phyloP scores from a whole-genome alignment of 2,797 vertebrate species.

The Serranus cabrilla region DNA sequence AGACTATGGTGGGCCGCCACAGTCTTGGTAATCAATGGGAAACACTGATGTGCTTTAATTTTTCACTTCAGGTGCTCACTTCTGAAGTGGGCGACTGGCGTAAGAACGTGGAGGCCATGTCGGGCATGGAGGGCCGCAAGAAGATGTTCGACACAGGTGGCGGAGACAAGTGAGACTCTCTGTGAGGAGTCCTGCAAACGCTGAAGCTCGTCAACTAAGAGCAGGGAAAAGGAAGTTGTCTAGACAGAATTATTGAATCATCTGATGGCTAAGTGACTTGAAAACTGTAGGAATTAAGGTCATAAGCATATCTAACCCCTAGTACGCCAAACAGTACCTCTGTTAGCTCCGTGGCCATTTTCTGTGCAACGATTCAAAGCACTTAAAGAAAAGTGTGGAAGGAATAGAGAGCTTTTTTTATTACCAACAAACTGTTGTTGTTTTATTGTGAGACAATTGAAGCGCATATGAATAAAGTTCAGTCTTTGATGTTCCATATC shows the following conservation, averaged over 20 bases:
- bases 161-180: constrained; percentile 75
- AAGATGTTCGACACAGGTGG: constrained; percentile 89
- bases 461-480: constrained; percentile 53
- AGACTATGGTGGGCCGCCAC: too few relatives aligned
- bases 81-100: constrained; percentile 89
- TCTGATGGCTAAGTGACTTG: constrained; percentile 13
- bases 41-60: too few relatives aligned
- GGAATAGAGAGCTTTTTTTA: constrained; percentile 35
- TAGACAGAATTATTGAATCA: constrained; percentile 26
- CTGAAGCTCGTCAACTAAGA: constrained; percentile 2
- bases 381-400: constrained; percentile 29
- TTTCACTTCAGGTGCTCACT: constrained; percentile 77
- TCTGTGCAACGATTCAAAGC: constrained; percentile 48
- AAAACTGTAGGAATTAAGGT: constrained; percentile 19
- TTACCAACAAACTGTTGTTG: constrained; percentile 44
- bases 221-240: constrained; percentile 6
- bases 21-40: too few relatives aligned
- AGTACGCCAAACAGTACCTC: constrained; percentile 8
- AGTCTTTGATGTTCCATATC: constrained; percentile 47
- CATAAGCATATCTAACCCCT: constrained; percentile 2
- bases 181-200: not conserved
- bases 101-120: constrained; percentile 91
- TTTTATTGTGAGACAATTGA: constrained; percentile 61
- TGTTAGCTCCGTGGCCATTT: constrained; percentile 35
- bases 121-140: constrained; percentile 90